A percentile compares a stretch with the other conserved stretches of the same genome.
phyloP scores from a whole-genome alignment of 2,888 invertebrate species.

The Branchipolynoe longqiensis region DNA sequence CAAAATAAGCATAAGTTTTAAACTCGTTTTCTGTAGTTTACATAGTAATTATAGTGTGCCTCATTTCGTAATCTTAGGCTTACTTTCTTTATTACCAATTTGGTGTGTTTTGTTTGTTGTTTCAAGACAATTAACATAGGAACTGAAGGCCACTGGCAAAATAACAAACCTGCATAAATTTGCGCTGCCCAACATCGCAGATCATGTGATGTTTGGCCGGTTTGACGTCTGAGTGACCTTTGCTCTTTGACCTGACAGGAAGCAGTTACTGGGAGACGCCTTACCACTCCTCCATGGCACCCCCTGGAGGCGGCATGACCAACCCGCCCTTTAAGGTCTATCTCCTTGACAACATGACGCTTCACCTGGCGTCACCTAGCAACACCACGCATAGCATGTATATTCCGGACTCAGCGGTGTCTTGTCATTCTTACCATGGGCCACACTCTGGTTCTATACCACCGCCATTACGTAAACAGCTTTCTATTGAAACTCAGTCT shows the following conservation, averaged over 20 bases:
- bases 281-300: neutral
- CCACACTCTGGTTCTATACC: neutral
- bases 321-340: slow-evolving; percentile 31
- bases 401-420: neutral
- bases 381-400: neutral
- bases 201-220: no score
- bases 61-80: no score
- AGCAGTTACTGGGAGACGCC: slow-evolving; percentile 33
- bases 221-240: no score
- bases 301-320: neutral
- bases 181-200: neutral
- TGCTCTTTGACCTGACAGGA: slow-evolving; percentile 27
- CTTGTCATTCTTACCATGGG: neutral
- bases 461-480: neutral
- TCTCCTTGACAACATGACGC: slow-evolving; percentile 54
- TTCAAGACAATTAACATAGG: no score
- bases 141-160: no score
- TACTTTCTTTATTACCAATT: no score
- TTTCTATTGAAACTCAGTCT: slow-evolving; percentile 28
- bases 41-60: no score
- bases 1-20: no score
- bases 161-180: neutral
- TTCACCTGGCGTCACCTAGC: slow-evolving; percentile 4
- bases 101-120: no score
- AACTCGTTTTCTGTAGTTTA: no score